Evolutionary conservation across 2,113 vertebrate species (phyloP).

Genomic region (Rhombomys opimus): DNA sequence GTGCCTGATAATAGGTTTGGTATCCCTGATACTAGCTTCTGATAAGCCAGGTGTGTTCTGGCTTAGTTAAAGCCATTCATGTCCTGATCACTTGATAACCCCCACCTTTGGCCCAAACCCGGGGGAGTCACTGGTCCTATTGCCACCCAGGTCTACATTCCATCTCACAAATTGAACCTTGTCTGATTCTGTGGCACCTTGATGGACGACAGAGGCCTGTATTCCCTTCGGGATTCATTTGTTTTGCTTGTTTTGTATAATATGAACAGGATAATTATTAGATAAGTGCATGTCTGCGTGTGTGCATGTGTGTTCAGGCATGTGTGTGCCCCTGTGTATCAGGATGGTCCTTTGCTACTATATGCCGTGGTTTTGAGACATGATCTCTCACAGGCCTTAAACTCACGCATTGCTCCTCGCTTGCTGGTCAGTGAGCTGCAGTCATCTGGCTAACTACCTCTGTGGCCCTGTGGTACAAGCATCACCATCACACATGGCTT

Average conservation of each 20-base stretch:
- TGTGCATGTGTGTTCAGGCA: background rate
- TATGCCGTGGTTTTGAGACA: no score
- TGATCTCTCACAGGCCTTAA: background rate
- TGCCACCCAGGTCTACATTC: rapidly evolving
- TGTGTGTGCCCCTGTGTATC: background rate
- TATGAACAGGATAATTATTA: background rate
- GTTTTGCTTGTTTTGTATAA: background rate
- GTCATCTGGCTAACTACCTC: background rate
- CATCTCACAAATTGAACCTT: background rate
- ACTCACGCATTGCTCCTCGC: background rate
- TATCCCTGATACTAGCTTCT: background rate
- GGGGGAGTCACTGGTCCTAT: background rate
- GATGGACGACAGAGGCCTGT: background rate
- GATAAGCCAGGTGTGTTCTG: no score
- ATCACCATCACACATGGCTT: background rate
- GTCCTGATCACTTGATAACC: background rate
- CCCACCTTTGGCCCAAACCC: background rate
- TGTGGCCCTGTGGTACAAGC: background rate
- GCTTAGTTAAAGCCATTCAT: background rate
- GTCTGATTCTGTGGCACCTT: background rate
- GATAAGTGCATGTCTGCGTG: background rate
- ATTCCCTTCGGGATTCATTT: background rate
- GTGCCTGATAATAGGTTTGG: no score
- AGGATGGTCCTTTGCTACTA: no score
- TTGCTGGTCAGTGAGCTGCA: background rate